A percentile compares a stretch with the other conserved stretches of the same genome.
Evolutionary conservation across 2,113 vertebrate genomes (phyloP).

Genomic region (Sphyrna mokarran): DNA sequence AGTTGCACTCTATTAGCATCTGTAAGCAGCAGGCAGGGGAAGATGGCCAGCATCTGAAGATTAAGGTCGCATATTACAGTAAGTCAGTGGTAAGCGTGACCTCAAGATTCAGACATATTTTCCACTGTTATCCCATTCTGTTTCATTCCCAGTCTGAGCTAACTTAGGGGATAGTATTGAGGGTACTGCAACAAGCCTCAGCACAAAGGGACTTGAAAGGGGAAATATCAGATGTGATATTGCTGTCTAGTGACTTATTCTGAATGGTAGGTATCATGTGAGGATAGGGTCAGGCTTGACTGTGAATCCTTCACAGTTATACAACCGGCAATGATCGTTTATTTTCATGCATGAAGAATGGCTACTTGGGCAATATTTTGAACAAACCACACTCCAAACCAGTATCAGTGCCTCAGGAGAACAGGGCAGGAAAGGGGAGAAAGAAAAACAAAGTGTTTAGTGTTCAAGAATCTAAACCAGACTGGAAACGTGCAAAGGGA

Average conservation of each 20-base stretch:
- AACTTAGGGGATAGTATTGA: background rate
- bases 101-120: background rate
- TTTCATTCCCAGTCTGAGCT: background rate
- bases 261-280: background rate
- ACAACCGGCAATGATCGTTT: background rate
- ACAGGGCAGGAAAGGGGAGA: background rate
- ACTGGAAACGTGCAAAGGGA: conserved; percentile 1
- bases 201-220: background rate
- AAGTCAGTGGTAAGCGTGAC: background rate
- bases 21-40: background rate
- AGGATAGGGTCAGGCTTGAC: background rate
- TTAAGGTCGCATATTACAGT: background rate
- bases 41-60: background rate
- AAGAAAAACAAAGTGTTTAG: background rate
- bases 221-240: background rate
- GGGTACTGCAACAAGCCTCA: background rate
- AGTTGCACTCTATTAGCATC: background rate
- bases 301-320: background rate
- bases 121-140: background rate
- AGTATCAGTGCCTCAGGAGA: background rate
- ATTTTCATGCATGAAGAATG: background rate
- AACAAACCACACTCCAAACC: background rate
- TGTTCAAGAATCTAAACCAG: background rate
- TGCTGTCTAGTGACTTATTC: background rate
- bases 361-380: background rate